A percentile compares a stretch with the other conserved stretches of the same genome.
Conservation (phyloP, 2,113 vertebrate genomes). For the Proterorhinus semilunaris region DNA sequence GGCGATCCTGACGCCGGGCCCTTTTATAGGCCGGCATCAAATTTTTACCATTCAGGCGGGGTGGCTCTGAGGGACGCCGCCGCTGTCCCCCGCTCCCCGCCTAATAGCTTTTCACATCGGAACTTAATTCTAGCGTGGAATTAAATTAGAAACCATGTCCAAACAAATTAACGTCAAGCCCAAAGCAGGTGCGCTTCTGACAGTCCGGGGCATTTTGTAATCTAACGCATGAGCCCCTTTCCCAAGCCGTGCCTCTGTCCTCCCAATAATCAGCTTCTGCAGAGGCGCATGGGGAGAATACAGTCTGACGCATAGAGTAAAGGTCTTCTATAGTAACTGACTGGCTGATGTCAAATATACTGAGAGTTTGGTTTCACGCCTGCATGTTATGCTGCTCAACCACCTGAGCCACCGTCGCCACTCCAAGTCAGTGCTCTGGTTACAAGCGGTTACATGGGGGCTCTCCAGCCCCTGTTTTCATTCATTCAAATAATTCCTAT, state of each 20-base stretch:
- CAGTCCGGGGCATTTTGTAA: constrained; percentile 68
- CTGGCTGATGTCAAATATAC: too few relatives aligned
- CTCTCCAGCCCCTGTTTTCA: too few relatives aligned
- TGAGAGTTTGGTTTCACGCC: too few relatives aligned
- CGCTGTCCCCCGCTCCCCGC: constrained; percentile 44
- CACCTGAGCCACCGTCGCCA: too few relatives aligned
- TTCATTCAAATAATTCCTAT: too few relatives aligned
- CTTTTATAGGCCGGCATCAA: constrained; percentile 51
- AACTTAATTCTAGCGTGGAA: constrained; percentile 72
- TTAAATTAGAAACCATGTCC: constrained; percentile 78
- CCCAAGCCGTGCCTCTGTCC: constrained; percentile 50
- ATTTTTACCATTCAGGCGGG: constrained; percentile 61
- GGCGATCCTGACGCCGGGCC: constrained; percentile 42
- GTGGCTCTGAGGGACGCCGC: constrained; percentile 19
- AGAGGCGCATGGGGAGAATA: constrained; percentile 40
- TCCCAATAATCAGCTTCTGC: constrained; percentile 53
- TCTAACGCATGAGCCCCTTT: constrained; percentile 60
- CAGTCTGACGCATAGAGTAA: constrained; percentile 59
- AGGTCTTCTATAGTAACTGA: too few relatives aligned
- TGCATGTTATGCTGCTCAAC: too few relatives aligned
- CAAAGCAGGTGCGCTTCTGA: constrained; percentile 69
- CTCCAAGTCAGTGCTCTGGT: too few relatives aligned
- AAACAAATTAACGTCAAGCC: constrained; percentile 76
- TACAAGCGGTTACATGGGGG: too few relatives aligned
- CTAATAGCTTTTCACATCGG: constrained; percentile 61